These are phyloP conservation scores for Zelostemma sp. DNA, from an alignment of 1,140 invertebrate species.

Conservation along the genomic window DNA sequence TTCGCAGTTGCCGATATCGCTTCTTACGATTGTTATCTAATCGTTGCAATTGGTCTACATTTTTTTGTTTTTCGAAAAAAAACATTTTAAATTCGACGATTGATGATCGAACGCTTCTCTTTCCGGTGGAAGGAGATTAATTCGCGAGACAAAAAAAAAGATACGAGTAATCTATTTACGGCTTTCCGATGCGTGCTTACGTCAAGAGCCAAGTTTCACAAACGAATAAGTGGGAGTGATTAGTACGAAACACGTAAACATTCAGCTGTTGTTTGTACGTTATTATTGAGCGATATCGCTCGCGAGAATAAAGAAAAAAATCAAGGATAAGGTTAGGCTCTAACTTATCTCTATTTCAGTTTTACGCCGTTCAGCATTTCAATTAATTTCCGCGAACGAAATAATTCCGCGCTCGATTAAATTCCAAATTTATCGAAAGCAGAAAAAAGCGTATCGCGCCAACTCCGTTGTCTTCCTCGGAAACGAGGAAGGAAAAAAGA, in stretches of 20 bases:
- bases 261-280: constrained; percentile 3
- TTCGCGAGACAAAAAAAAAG: constrained; percentile 16
- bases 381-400: too few species aligned
- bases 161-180: constrained; percentile 24
- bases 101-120: not conserved
- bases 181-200: constrained; percentile 29
- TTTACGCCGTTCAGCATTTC: too few species aligned
- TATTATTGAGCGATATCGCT: constrained; percentile 34
- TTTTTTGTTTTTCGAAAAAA: too few species aligned
- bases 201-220: constrained; percentile 34
- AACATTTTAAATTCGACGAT: not conserved
- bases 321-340: constrained; percentile 7
- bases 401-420: too few species aligned
- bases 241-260: constrained; percentile 21
- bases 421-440: too few species aligned
- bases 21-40: constrained; percentile 19
- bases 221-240: constrained; percentile 32
- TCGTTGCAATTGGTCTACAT: constrained; percentile 10
- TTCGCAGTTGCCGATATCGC: constrained; percentile 11
- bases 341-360: too few species aligned
- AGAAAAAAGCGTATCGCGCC: too few species aligned
- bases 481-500: too few species aligned
- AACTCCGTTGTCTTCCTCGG: too few species aligned
- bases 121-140: constrained; percentile 17
- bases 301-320: constrained; percentile 14